These are phyloP conservation scores for Polydrusus pterygomalis DNA, from an alignment of 2,888 invertebrate species.

Conservation along the genomic window DNA sequence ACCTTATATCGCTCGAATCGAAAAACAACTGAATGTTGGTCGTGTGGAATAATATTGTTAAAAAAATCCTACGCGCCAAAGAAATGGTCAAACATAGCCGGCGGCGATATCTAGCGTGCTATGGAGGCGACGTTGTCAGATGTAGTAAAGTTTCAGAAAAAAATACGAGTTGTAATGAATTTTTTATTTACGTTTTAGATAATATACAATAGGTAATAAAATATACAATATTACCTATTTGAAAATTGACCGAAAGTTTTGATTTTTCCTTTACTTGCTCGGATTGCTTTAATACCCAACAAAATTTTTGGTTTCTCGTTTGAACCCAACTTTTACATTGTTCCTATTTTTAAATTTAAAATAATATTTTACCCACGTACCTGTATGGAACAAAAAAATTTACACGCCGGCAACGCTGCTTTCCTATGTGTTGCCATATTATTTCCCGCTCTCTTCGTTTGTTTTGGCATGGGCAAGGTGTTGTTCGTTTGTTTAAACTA, in stretches of 20 bases:
- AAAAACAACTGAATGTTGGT: constrained; percentile 50
- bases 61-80: constrained; percentile 48
- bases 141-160: neutral
- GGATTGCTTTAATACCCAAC: too few relatives aligned
- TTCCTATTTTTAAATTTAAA: too few relatives aligned
- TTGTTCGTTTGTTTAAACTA: constrained; percentile 45
- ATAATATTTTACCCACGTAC: too few relatives aligned
- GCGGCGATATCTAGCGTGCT: constrained; percentile 44
- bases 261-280: too few relatives aligned
- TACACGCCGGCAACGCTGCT: constrained; percentile 9
- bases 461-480: constrained; percentile 42
- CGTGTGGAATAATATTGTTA: constrained; percentile 33
- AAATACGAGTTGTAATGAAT: too few relatives aligned
- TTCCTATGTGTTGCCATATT: constrained; percentile 23
- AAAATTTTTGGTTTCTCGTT: too few relatives aligned
- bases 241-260: too few relatives aligned
- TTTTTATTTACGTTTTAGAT: too few relatives aligned
- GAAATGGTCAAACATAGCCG: constrained; percentile 52
- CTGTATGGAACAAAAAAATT: too few relatives aligned
- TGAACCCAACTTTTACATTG: too few relatives aligned
- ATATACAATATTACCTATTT: too few relatives aligned
- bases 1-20: constrained; percentile 50
- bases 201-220: too few relatives aligned
- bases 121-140: constrained; percentile 48
- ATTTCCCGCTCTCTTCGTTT: constrained; percentile 29